Evolutionary conservation across 2,113 vertebrate species (phyloP).

Genomic region (Thomomys bottae): DNA sequence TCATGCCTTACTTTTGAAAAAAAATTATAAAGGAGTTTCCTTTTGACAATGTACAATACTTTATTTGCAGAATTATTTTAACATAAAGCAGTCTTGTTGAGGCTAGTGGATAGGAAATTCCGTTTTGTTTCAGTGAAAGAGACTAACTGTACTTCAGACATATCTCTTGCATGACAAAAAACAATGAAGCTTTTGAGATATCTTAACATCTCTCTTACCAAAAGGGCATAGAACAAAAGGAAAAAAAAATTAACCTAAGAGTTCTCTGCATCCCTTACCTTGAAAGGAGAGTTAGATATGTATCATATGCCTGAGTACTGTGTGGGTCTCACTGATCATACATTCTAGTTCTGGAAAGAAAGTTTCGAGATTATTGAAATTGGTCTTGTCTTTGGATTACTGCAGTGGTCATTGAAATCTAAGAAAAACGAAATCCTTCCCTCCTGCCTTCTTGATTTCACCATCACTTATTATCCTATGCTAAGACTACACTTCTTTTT

Average conservation of each 20-base stretch:
- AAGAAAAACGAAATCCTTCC: background rate
- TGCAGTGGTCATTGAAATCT: background rate
- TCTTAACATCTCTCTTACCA: conserved; percentile 9
- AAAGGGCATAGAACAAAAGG: background rate
- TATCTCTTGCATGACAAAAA: conserved; percentile 26
- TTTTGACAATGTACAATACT: background rate
- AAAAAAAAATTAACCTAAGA: conserved; percentile 16
- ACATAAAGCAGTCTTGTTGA: background rate
- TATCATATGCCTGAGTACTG: background rate
- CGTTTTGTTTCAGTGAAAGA: background rate
- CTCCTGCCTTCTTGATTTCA: background rate
- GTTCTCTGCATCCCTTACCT: background rate
- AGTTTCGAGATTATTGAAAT: background rate
- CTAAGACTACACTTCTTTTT: background rate
- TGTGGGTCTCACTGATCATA: background rate
- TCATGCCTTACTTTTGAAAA: background rate
- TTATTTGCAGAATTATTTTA: conserved; percentile 36
- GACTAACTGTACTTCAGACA: background rate
- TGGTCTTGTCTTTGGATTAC: background rate
- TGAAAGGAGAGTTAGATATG: background rate
- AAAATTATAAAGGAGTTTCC: background rate
- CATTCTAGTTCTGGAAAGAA: background rate
- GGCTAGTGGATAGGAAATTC: conserved; percentile 10
- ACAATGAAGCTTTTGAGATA: conserved; percentile 50
- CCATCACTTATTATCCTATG: background rate